These are phyloP conservation scores for Dione vanillae DNA, from an alignment of 2,888 invertebrate species.

Conservation along the genomic window DNA sequence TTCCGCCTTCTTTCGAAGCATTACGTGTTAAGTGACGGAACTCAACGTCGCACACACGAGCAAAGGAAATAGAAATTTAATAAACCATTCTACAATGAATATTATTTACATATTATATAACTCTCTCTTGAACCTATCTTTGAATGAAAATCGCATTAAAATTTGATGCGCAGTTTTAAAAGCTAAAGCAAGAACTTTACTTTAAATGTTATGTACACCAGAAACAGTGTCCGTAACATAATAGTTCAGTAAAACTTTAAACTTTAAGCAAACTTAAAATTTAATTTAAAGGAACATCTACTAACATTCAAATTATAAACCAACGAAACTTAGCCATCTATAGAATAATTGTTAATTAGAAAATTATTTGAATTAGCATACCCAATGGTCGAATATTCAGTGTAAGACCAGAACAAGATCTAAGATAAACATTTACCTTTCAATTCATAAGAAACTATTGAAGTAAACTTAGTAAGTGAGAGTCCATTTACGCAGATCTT, in stretches of 20 bases:
- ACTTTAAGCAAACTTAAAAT: not conserved
- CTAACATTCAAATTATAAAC: not conserved
- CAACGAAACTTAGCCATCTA: not conserved
- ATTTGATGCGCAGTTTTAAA: too few relatives aligned
- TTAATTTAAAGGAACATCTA: not conserved
- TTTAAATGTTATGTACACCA: too few relatives aligned
- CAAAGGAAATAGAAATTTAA: too few relatives aligned
- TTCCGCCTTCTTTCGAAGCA: too few relatives aligned
- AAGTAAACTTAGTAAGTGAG: slow-evolving; percentile 11
- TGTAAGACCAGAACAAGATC: not conserved
- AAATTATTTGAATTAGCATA: slow-evolving; percentile 3
- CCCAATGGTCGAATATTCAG: slow-evolving; percentile 10
- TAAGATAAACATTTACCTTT: slow-evolving; percentile 20
- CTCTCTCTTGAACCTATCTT: too few relatives aligned
- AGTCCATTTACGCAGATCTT: slow-evolving; percentile 23
- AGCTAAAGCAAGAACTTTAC: too few relatives aligned
- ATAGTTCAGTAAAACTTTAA: not conserved
- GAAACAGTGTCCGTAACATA: too few relatives aligned
- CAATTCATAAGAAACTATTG: slow-evolving; percentile 24
- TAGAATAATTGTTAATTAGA: not conserved
- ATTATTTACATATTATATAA: too few relatives aligned
- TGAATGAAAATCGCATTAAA: too few relatives aligned
- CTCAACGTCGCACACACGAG: too few relatives aligned
- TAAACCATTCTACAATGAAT: too few relatives aligned
- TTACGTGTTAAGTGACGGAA: too few relatives aligned